phyloP scores from a whole-genome alignment of 2,113 vertebrate species.

The Bujurquina vittata region DNA sequence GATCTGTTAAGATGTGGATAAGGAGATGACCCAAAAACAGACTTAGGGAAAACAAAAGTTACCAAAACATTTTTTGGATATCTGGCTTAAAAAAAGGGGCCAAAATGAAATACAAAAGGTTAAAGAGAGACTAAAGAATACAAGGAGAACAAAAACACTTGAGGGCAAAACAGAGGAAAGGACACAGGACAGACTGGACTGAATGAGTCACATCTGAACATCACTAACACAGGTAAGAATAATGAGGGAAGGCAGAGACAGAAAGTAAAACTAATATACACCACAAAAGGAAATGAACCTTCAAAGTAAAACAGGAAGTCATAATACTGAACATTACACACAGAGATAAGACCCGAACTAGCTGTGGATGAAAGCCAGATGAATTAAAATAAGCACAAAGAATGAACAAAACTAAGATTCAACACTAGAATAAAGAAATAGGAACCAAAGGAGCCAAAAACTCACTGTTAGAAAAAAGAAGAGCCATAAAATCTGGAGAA shows the following conservation, averaged over 20 bases:
- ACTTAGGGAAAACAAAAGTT: background rate
- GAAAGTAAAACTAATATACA: background rate
- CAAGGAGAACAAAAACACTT: too few species aligned
- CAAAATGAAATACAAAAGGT: too few species aligned
- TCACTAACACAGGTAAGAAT: too few species aligned
- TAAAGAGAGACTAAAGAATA: too few species aligned
- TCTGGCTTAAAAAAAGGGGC: too few species aligned
- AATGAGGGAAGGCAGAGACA: background rate
- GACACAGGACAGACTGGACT: too few species aligned
- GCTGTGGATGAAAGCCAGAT: background rate
- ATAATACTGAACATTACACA: background rate
- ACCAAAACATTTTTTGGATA: background rate
- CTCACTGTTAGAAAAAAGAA: background rate
- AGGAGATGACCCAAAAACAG: background rate
- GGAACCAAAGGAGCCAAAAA: background rate
- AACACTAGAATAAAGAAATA: background rate
- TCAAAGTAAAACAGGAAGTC: background rate
- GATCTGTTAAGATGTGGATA: background rate
- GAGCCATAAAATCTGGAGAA: background rate
- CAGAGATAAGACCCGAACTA: too few species aligned
- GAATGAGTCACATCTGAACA: too few species aligned
- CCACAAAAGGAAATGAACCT: background rate
- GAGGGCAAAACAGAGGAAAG: too few species aligned
- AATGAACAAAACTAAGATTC: background rate
- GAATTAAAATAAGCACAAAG: too few species aligned